Base-by-base conservation (phyloP, 2,113 vertebrate species). In the Zosterops japonicus region DNA sequence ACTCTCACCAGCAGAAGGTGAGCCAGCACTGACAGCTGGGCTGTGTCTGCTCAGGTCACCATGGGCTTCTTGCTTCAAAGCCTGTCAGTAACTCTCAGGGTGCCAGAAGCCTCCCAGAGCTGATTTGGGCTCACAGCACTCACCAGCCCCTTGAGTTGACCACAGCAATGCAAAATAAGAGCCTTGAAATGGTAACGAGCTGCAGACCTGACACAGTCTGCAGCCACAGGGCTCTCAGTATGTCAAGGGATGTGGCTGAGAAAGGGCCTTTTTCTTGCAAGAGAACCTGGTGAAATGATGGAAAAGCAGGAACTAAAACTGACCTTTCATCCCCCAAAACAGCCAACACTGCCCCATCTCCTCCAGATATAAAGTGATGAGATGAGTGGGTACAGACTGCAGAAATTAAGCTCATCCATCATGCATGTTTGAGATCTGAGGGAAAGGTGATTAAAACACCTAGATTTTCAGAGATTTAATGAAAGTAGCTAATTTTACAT, bases 201-300 rank as follows among this genome's bases (percentile, higher is more conserved):
- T 63, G 65, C 33, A 65, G 70, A 46, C 2, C 36, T 36, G 50
- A 18, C 17, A 0, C 44, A 12, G 5, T 14, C 72, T n/a, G 29
- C 42, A 39, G 49, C 53, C n/a, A 41, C 35, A 8, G 28, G 42
- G 52, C n/a, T 44, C 55, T 63, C 50, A 5, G 16, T 4, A 1
- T 1, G 1, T 2, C 2, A 2, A 13, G 70, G 67, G 24, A 25
- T 1, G 2, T 0, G 6, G 36, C 47, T 50, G 41, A 52, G 69
- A 68, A 76, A 63, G 31, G 25, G 39, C 20, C 16, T 50, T 67
- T 46, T 36, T 8, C 49, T 68, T 50, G 39, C 24, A 27, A 47
- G 44, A 42, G 22, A 83, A 19, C 9, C 27, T 25, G 57, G 39
- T 22, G 53, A 72, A 59, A 13, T 14, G 25, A 21, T 0, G 14